Conservation (phyloP, 2,797 vertebrate species). For the Yasuhikotakia modesta region DNA sequence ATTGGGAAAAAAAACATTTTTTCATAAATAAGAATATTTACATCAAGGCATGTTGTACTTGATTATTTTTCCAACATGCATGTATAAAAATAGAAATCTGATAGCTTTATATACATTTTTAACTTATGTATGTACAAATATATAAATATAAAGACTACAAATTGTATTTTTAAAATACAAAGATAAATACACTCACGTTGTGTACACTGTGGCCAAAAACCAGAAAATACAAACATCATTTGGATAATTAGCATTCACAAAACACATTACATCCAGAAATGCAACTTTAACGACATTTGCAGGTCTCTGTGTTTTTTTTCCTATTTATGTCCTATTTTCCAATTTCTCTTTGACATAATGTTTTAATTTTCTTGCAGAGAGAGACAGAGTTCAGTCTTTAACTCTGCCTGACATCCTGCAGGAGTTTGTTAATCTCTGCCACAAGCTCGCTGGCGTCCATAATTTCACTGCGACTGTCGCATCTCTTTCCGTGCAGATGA, state of each 20-base stretch:
- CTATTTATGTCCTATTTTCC: slow-evolving; percentile 56
- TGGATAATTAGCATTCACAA: slow-evolving; percentile 98
- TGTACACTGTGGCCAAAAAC: slow-evolving; percentile 89
- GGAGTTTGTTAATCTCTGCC: slow-evolving; percentile 96
- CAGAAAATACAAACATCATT: slow-evolving; percentile 92
- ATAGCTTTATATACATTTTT: slow-evolving; percentile 84
- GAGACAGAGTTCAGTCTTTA: slow-evolving; percentile 66
- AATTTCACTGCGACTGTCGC: slow-evolving; percentile 92
- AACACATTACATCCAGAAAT: slow-evolving; percentile 96
- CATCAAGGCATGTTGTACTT: slow-evolving; percentile 63
- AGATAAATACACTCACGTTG: slow-evolving; percentile 98
- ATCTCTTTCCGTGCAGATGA: slow-evolving; percentile 84
- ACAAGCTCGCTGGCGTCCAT: slow-evolving; percentile 98
- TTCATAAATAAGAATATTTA: slow-evolving; percentile 71
- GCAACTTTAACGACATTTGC: slow-evolving; percentile 88
- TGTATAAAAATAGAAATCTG: slow-evolving; percentile 99
- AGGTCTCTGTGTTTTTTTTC: slow-evolving; percentile 67
- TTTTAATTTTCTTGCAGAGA: slow-evolving; percentile 33
- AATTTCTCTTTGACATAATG: slow-evolving; percentile 64
- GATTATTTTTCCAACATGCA: slow-evolving; percentile 77
- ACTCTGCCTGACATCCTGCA: slow-evolving; percentile 95
- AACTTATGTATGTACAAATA: slow-evolving; percentile 62
- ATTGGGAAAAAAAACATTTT: slow-evolving; percentile 62
- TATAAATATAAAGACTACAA: slow-evolving; percentile 99
- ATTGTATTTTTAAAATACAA: slow-evolving; percentile 99